These are phyloP conservation scores for Rutilus rutilus DNA, from an alignment of 2,113 vertebrate genomes.

Conservation along the genomic window DNA sequence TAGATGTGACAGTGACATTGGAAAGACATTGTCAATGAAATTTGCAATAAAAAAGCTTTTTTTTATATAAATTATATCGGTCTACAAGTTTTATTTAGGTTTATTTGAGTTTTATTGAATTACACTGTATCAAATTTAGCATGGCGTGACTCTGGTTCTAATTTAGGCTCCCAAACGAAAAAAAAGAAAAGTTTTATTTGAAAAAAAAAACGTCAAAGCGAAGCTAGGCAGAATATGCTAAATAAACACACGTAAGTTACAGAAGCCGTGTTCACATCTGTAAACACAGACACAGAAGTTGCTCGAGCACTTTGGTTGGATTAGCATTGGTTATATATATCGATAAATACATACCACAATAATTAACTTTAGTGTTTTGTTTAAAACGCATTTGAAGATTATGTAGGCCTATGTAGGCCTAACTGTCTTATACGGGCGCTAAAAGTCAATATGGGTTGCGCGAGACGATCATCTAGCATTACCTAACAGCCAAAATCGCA, in stretches of 20 bases:
- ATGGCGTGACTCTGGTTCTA: not conserved
- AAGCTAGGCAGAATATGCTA: not conserved
- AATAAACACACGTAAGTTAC: not conserved
- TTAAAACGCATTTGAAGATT: not conserved
- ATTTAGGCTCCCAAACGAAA: not conserved
- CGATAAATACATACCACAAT: not conserved
- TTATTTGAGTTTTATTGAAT: too few species aligned
- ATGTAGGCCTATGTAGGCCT: not conserved
- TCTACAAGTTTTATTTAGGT: too few species aligned
- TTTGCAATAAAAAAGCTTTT: not conserved
- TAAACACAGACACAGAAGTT: not conserved
- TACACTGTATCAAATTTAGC: too few species aligned
- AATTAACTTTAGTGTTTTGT: not conserved
- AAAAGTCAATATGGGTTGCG: not conserved
- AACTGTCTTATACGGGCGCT: not conserved
- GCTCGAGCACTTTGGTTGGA: not conserved
- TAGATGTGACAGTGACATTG: not conserved
- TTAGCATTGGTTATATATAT: not conserved
- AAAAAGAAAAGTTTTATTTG: not conserved
- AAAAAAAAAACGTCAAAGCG: not conserved
- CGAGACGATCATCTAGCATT: not conserved
- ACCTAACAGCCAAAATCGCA: not conserved
- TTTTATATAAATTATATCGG: not conserved
- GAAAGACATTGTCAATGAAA: not conserved
- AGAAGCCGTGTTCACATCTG: not conserved